Conservation (phyloP, 2,113 vertebrate species). For the Epinephelus fuscoguttatus region DNA sequence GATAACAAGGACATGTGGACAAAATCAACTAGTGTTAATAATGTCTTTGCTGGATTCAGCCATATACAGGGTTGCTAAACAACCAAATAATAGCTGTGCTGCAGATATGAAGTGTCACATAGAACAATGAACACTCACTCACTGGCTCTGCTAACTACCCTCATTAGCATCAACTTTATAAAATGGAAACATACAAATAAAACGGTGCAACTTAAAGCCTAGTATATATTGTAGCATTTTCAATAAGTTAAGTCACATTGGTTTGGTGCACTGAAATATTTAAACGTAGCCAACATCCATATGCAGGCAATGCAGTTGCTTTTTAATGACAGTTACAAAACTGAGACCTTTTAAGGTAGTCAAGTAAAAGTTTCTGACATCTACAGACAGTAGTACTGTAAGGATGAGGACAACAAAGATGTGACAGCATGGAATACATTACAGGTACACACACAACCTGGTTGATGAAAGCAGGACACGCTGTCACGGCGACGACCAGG, state of each 20-base stretch:
- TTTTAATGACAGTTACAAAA: background rate
- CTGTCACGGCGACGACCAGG: background rate
- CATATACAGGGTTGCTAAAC: background rate
- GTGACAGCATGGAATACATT: background rate
- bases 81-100: background rate
- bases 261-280: background rate
- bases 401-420: background rate
- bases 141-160: background rate
- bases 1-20: too few species aligned
- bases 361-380: constrained; percentile 7
- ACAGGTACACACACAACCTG: constrained; percentile 3
- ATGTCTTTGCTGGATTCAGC: background rate
- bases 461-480: constrained; percentile 8
- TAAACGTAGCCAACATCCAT: background rate
- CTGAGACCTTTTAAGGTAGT: background rate
- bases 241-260: background rate
- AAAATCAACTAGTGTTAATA: background rate
- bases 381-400: background rate
- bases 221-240: background rate
- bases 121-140: background rate
- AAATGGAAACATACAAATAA: background rate
- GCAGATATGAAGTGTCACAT: background rate
- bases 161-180: background rate
- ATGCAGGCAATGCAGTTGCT: background rate
- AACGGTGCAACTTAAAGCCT: background rate